These are phyloP conservation scores for Xerus inauris DNA, from an alignment of 2,113 vertebrate species.

Conservation along the genomic window DNA sequence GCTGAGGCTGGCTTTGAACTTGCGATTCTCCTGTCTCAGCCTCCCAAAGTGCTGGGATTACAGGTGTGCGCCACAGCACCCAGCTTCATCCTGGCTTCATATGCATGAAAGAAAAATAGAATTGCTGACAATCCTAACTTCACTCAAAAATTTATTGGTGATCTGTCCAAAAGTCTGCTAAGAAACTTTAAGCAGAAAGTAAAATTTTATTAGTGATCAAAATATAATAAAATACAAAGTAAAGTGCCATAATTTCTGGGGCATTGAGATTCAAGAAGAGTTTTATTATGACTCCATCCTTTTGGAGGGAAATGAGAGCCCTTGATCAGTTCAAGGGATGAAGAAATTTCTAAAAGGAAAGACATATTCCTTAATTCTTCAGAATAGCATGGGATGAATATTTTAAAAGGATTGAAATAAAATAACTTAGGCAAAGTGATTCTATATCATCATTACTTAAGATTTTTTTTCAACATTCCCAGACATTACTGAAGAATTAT, in stretches of 20 bases:
- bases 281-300: not conserved
- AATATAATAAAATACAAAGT: not conserved
- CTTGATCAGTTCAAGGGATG: not conserved
- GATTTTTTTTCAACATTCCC: not conserved
- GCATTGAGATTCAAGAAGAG: constrained; percentile 5
- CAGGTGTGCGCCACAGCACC: too few relatives aligned
- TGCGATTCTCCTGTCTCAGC: too few relatives aligned
- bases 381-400: not conserved
- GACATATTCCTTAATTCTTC: constrained; percentile 9
- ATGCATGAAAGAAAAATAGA: constrained; percentile 1
- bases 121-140: constrained; percentile 25
- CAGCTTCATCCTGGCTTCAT: constrained; percentile 30
- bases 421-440: not conserved
- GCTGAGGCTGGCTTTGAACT: too few relatives aligned
- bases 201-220: not conserved
- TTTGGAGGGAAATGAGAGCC: not conserved
- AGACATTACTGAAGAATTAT: not conserved
- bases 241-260: not conserved
- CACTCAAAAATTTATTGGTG: not conserved
- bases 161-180: not conserved
- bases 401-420: not conserved
- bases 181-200: not conserved
- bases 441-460: constrained; percentile 10
- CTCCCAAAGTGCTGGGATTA: too few relatives aligned
- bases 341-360: constrained; percentile 25